A percentile compares a stretch with the other conserved stretches of the same genome.
These are phyloP conservation scores for Pipistrellus pygmaeus DNA, from an alignment of 2,797 vertebrate species.

Conservation along the genomic window DNA sequence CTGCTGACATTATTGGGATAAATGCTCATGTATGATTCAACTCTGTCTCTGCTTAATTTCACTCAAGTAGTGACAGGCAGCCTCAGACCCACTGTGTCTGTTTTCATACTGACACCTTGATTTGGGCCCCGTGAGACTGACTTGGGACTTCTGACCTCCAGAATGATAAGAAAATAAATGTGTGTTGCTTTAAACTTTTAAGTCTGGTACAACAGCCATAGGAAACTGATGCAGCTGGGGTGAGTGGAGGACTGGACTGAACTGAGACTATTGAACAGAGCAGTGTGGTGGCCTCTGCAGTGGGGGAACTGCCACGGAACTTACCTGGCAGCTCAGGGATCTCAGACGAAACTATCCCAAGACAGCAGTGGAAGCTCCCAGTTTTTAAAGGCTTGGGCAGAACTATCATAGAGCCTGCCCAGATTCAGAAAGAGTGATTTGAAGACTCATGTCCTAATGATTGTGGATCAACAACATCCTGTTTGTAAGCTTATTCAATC, in stretches of 20 bases:
- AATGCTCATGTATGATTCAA: too few relatives aligned
- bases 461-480: background rate
- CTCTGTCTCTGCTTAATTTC: too few relatives aligned
- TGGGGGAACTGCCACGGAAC: too few relatives aligned
- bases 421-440: background rate
- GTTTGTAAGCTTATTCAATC: background rate
- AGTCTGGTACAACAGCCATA: background rate
- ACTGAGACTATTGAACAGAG: background rate
- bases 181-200: background rate
- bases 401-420: background rate
- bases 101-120: background rate
- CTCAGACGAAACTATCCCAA: background rate
- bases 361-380: background rate
- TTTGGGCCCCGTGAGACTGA: background rate
- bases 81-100: too few relatives aligned
- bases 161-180: background rate
- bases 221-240: background rate
- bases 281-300: background rate
- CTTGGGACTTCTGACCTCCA: background rate
- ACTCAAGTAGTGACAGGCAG: too few relatives aligned
- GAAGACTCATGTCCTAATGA: background rate
- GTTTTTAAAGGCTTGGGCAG: background rate
- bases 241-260: background rate
- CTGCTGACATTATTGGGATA: too few relatives aligned
- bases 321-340: background rate